Base-by-base conservation (phyloP, 2,888 invertebrate species). In the Epinotia nisella region DNA sequence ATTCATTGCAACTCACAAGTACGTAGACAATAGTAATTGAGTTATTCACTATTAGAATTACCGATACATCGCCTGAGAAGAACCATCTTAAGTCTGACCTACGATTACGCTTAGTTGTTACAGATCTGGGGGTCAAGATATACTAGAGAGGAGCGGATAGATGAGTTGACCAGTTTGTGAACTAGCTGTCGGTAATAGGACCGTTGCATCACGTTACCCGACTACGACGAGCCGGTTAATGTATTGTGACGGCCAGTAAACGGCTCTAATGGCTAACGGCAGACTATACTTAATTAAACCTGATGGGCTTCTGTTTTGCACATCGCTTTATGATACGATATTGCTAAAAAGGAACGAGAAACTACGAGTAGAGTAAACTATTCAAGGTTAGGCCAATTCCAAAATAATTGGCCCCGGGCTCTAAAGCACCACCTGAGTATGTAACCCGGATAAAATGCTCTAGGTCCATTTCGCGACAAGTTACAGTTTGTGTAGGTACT, bases 161-260 rank as follows among this genome's bases (percentile, higher is more conserved):
- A 5, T 15, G 35, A 35, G 35, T 56, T 1, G 7, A 15, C 11
- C 15, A 24, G 13, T 4, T 24, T 56, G 21, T 24, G 15, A 61
- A 19, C 15, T 17, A 55, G 39, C 19, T 39, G 15, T 15, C 45
- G 15, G 19, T 29, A 60, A 53, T 69, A 72, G 64, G 70, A 53
- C 62, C 74, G 71, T 81, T 81, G 76, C 77, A 76, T 78, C 78
- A 80, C 75, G 75, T 75, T 75, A 76, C 60, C 49, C 56, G 78
- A 79, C 82, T 82, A 82, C 83, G 62, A 83, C 82, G 85, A 84
- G 82, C 80, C 83, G 91, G 87, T 90, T 87, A 92, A 91, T 90
- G 89, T 90, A 87, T 91, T 91, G 91, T 91, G 90, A 91, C 90
- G 89, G 86, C 79, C 83, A 87, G 89, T 90, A 88, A 90, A 89